Conservation (phyloP, 2,888 invertebrate species). For the Micropterix aruncella region DNA sequence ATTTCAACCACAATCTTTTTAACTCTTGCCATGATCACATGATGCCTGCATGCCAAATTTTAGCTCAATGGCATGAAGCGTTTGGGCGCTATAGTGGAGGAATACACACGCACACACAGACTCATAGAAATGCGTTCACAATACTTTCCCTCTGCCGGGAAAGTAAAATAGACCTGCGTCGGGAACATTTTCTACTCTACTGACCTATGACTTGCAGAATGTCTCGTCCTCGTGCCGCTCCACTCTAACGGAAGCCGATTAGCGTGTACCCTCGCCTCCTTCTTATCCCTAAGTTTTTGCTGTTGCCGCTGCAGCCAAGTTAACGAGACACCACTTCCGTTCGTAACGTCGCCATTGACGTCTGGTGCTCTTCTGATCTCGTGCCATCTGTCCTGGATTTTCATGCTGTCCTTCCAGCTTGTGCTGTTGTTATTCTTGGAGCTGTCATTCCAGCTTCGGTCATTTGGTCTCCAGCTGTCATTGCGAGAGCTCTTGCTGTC, state of each 20-base stretch:
- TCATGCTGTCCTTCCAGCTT: background rate
- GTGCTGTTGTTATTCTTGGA: slow-evolving; percentile 5
- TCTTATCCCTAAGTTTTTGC: slow-evolving; percentile 62
- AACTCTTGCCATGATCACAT: too few species aligned
- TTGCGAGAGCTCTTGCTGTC: slow-evolving; percentile 20
- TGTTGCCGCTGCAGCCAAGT: slow-evolving; percentile 78
- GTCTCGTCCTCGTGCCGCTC: slow-evolving; percentile 32
- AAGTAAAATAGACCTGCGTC: too few species aligned
- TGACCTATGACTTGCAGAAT: slow-evolving; percentile 37
- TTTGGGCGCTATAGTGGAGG: too few species aligned
- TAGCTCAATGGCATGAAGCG: too few species aligned
- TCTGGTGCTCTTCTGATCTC: slow-evolving; percentile 25
- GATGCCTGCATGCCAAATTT: too few species aligned
- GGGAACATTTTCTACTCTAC: too few species aligned
- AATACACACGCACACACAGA: too few species aligned
- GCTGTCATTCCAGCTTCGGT: slow-evolving; percentile 29
- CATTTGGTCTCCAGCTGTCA: slow-evolving; percentile 28
- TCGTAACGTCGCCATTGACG: slow-evolving; percentile 21
- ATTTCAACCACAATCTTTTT: too few species aligned
- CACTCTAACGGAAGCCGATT: slow-evolving; percentile 58
- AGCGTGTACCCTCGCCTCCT: slow-evolving; percentile 58
- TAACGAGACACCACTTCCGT: slow-evolving; percentile 32
- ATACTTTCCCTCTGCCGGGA: too few species aligned
- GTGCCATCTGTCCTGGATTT: slow-evolving; percentile 15
- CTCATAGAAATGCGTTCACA: too few species aligned